Evolutionary conservation across 1,140 invertebrate genomes (phyloP).

Genomic region (Trichomalopsis sarcophagae): DNA sequence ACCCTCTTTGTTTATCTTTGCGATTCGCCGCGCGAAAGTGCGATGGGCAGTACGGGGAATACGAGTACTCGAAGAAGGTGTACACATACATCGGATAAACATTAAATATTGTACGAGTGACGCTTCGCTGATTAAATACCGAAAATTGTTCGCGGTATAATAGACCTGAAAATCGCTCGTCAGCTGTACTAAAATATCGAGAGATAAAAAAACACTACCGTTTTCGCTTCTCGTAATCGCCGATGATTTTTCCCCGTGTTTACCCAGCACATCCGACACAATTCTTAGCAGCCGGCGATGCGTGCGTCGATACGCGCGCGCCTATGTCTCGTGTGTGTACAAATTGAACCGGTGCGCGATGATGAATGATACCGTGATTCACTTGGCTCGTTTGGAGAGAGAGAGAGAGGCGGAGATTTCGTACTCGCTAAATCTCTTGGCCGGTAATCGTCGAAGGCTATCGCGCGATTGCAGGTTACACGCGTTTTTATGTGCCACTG

Average conservation of each 20-base stretch:
- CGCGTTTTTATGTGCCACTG: no score
- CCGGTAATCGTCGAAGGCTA: neutral
- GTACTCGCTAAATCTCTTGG: neutral
- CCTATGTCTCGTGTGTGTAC: neutral
- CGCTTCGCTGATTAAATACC: neutral
- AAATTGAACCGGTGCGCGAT: conserved; percentile 28
- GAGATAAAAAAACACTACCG: conserved; percentile 10
- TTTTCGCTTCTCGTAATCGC: conserved; percentile 18
- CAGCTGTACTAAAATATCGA: no score
- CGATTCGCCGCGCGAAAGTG: neutral
- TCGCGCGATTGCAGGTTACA: neutral
- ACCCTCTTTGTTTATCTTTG: conserved; percentile 7
- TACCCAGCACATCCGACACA: conserved; percentile 7
- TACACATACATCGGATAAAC: neutral
- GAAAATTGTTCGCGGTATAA: no score
- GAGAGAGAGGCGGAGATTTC: neutral
- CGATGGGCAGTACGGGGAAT: neutral
- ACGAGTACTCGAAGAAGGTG: neutral
- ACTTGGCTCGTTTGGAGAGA: conserved; percentile 49
- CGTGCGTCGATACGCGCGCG: neutral
- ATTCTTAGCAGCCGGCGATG: neutral
- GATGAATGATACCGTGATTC: conserved; percentile 57
- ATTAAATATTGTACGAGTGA: neutral
- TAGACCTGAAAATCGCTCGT: no score
- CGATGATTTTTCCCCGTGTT: neutral